Evolutionary conservation across 2,797 vertebrate species (phyloP).

Genomic region (Crax fasciolata): DNA sequence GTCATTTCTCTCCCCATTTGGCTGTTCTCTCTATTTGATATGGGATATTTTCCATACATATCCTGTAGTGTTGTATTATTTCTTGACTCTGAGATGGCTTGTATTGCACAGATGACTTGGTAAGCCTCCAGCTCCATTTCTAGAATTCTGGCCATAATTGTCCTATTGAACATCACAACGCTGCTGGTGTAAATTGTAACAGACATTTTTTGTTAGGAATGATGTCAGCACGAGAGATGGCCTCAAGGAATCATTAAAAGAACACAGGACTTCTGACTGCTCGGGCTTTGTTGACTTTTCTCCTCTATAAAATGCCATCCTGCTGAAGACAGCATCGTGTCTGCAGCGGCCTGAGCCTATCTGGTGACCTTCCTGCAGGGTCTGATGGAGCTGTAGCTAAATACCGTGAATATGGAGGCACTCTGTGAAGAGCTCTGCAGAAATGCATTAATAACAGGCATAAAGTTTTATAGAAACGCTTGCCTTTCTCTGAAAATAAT

Average conservation of each 20-base stretch:
- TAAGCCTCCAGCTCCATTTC: constrained; percentile 35
- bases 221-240: constrained; percentile 80
- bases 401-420: constrained; percentile 16
- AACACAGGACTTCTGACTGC: constrained; percentile 80
- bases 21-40: constrained; percentile 27
- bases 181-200: constrained; percentile 74
- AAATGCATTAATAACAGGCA: constrained; percentile 35
- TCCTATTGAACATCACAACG: constrained; percentile 66
- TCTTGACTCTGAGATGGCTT: constrained; percentile 45
- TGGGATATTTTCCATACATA: constrained; percentile 47
- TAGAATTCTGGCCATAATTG: constrained; percentile 64
- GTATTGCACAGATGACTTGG: constrained; percentile 46
- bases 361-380: constrained; percentile 59
- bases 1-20: constrained; percentile 20
- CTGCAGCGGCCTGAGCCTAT: constrained; percentile 48
- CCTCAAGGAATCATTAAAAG: constrained; percentile 83
- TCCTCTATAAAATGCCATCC: constrained; percentile 71
- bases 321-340: constrained; percentile 68
- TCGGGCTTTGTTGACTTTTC: constrained; percentile 61
- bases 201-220: constrained; percentile 79
- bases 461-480: constrained; percentile 42
- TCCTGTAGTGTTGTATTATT: constrained; percentile 49
- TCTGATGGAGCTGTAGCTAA: constrained; percentile 25
- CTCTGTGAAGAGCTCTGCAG: constrained; percentile 21
- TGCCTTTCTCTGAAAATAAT: constrained; percentile 38